Evolutionary conservation across 1,140 invertebrate genomes (phyloP), one percentile per base, ranked within the genome.

Genomic region (Paraescarpia echinospica): DNA sequence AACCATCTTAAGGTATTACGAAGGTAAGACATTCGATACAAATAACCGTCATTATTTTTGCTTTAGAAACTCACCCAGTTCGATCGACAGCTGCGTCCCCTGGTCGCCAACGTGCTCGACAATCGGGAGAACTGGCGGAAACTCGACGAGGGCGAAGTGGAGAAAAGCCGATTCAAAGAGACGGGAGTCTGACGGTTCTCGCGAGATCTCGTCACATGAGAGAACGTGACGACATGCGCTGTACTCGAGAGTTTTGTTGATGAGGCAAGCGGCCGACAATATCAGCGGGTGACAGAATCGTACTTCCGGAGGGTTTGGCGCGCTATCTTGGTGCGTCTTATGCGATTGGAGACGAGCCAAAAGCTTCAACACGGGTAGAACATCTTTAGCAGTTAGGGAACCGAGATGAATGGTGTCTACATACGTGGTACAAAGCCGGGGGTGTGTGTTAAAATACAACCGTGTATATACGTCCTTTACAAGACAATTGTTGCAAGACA

Each of bases 111-210:
- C 14, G 90, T 90, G 34, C 90, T 90, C 90, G 90, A 90, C n/a
- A 90, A 90, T 41, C 90, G 90, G 18, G 90, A 34, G 18, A 34
- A 90, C 90, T 90, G 90, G 90, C 34, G 34, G 27, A 34, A 35
- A 41, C 90, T 90, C 35, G 90, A 90, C 90, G 90, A 90, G 14
- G 35, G 35, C 14, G 90, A 90, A 6, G 27, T 31, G 2, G 34
- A 41, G 90, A 34, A 34, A 31, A 90, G 90, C 90, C 34, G 90
- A 41, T 90, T 90, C 35, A 90, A 41, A 31, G 90, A 90, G 90
- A 90, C 90, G 6, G 34, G 35, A 14, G 90, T 90, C 12, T 90
- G 59, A 77, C 59, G 27, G 59, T 27, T 77, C 59, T 77, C 59
- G 27, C 59, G 27, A 77, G 27, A 77, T 77, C 59, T 77, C 59